Conservation (phyloP, 2,797 vertebrate genomes). For the Rhinoraja longicauda region DNA sequence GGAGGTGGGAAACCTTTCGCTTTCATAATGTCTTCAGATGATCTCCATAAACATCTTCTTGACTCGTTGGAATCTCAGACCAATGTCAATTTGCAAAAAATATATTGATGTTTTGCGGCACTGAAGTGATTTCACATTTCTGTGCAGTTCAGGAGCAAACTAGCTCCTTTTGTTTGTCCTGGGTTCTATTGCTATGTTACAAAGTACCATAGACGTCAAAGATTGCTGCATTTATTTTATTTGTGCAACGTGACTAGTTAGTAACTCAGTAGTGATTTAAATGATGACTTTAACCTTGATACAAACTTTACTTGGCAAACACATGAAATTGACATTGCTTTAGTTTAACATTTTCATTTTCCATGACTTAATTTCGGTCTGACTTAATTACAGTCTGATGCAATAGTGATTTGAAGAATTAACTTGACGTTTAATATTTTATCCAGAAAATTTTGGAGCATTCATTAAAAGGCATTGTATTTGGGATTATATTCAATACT, state of each 20-base stretch:
- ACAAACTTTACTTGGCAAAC: not conserved
- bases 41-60: no score
- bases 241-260: not conserved
- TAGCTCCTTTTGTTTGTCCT: not conserved
- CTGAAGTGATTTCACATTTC: not conserved
- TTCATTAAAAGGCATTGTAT: not conserved
- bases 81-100: not conserved
- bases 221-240: not conserved
- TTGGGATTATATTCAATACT: not conserved
- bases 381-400: not conserved
- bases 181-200: not conserved
- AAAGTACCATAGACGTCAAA: conserved; percentile 5
- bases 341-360: not conserved
- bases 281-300: conserved; percentile 6
- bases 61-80: not conserved
- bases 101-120: not conserved
- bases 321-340: not conserved
- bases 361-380: not conserved
- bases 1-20: no score
- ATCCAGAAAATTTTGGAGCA: not conserved
- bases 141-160: not conserved
- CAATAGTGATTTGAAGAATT: not conserved
- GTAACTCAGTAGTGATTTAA: not conserved
- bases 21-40: not conserved
- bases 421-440: not conserved